Base-by-base conservation (phyloP, 2,888 invertebrate genomes). In the Leptinotarsa haldemani region DNA sequence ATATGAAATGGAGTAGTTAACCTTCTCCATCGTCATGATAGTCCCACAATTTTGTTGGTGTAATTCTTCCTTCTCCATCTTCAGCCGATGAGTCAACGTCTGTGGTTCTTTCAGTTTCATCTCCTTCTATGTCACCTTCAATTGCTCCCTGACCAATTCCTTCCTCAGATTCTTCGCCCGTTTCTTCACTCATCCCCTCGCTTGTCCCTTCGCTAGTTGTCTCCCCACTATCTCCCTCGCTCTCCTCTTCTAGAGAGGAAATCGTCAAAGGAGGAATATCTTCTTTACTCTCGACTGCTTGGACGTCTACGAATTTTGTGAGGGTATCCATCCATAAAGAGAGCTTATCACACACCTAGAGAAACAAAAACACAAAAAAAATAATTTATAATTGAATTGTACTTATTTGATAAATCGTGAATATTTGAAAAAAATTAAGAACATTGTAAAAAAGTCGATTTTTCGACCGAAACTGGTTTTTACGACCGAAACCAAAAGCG, bases 241-340 rank as follows among this genome's bases (percentile, higher is more conserved):
- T 58, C 65, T 67, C 75, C 68, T 74, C 75, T 64, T 74, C 77
- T 12, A 81, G 50, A 1, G 82, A 80, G 7, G 81, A 77, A 48
- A 82, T 75, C 2, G 81, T 74, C 18, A 82, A 25, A 9, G 82
- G 80, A 5, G 80, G 75, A 5, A 83, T 77, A 58, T 83, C 83
- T 69, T 82, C 83, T 5, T 82, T 83, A 3, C 83, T 82, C 69
- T 83, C 83, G 7, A 84, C 78, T 16, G 83, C 84, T 73, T 85
- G 84, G 2, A 82, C 79, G 61, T 85, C 85, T 2, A 85, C 83
- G 64, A 83, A 83, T 71, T 80, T 80, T 9, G 82, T 82, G 40
- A 85, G 72, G 1, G 82, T 80, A 70, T 86, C 86, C 67, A 86
- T 80, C 85, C 86, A 86, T 7, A 85, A 79, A 1, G 85, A 82